Evolutionary conservation across 2,888 invertebrate genomes (phyloP), one percentile per base, ranked within the genome.

Genomic region (Empis livida): DNA sequence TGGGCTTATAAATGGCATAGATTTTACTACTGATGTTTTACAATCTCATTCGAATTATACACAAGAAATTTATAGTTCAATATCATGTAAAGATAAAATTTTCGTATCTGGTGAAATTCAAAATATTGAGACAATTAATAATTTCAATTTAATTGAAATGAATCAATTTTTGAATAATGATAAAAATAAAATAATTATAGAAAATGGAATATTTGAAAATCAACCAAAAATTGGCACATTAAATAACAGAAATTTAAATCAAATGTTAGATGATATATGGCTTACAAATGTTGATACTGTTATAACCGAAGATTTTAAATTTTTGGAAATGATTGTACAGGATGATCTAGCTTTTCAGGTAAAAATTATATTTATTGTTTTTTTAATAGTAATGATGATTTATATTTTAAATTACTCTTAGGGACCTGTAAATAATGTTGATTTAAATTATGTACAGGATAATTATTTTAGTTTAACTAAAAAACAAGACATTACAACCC

Each of bases 391-490:
- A 13, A 42, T 45, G 13, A 8, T 46, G 8, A 32, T 39, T 45
- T 4, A 38, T 43, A 41, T 42, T 38, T 43, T 37, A 49, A n/a
- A n/a, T n/a, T n/a, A n/a, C n/a, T n/a, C 62, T 53, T 48, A 78
- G 76, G 73, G 73, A 20, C 60, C 58, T 5, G 53, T 77, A 2
- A 73, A 73, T 54, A 70, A 70, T 23, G 61, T 72, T 11, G 61
- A 72, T 53, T 56, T 78, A 44, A 59, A 64, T 9, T 62, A 68
- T 54, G 55, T 78, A 39, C 61, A 65, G 15, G 56, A 69, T 14
- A 71, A 72, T 56, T 76, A 76, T 51, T 67, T 79, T 42, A 76
- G 76, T 55, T 72, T 71, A 56, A 64, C 71, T 5, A 65, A 62
- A 46, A 56, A 68, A 23, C 78, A 77, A 64, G 62, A 58, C 14